Percentiles rank a stretch among this genome's conserved stretches.
These are phyloP conservation scores for Piscicola geometra DNA, from an alignment of 2,888 invertebrate species.

Conservation along the genomic window DNA sequence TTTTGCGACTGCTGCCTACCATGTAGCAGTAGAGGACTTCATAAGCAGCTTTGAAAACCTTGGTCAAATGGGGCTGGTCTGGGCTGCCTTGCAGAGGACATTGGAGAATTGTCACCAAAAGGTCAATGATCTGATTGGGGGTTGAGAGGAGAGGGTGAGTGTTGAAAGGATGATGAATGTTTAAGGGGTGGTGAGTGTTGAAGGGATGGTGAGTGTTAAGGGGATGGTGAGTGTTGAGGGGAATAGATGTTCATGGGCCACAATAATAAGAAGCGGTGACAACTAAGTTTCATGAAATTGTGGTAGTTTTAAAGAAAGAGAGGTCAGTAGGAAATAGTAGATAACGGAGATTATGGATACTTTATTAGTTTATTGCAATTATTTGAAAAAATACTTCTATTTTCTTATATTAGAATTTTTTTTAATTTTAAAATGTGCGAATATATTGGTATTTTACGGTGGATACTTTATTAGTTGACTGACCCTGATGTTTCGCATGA, in stretches of 20 bases:
- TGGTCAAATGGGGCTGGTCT: constrained; percentile 53
- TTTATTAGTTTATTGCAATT: too few species aligned
- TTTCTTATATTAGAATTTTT: too few species aligned
- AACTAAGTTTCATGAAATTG: too few species aligned
- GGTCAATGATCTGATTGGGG: constrained; percentile 52
- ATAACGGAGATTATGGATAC: constrained; percentile 32
- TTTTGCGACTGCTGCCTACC: constrained; percentile 56
- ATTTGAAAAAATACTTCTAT: too few species aligned
- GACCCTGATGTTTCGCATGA: constrained; percentile 55
- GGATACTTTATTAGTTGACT: too few species aligned
- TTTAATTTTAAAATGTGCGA: too few species aligned
- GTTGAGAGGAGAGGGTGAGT: constrained; percentile 9
- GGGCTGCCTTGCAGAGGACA: constrained; percentile 50
- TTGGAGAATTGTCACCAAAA: constrained; percentile 53
- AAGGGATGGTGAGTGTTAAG: not conserved
- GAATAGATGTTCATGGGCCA: too few species aligned
- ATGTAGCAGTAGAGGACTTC: constrained; percentile 56
- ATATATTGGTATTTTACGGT: too few species aligned
- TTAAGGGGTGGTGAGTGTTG: constrained; percentile 17
- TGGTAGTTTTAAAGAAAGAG: too few species aligned
- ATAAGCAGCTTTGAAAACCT: constrained; percentile 55
- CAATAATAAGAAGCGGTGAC: too few species aligned
- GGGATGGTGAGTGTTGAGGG: too few species aligned
- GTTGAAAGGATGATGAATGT: not conserved
- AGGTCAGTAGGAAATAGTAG: constrained; percentile 6